phyloP scores from a whole-genome alignment of 2,113 vertebrate genomes.

The Toxotes jaculatrix region DNA sequence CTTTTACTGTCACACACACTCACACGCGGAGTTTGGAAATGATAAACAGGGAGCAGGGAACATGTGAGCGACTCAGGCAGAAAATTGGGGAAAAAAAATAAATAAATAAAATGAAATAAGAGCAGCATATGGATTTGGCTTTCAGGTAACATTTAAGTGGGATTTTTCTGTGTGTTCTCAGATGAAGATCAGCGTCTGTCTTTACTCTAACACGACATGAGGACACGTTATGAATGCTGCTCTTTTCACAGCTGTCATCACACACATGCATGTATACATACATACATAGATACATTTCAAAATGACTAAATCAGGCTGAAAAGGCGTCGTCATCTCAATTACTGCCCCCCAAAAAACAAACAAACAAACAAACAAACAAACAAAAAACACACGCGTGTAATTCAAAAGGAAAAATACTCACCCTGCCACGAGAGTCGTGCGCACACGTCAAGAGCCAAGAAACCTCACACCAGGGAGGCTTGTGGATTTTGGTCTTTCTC shows the following conservation, averaged over 20 bases:
- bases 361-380: constrained; percentile 7
- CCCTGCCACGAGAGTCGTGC: constrained; percentile 79
- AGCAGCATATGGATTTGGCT: constrained; percentile 11
- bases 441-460: constrained; percentile 73
- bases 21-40: constrained; percentile 70
- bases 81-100: neutral
- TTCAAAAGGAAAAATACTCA: constrained; percentile 65
- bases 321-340: constrained; percentile 34
- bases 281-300: neutral
- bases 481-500: constrained; percentile 55
- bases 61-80: constrained; percentile 45
- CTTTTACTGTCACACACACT: constrained; percentile 54
- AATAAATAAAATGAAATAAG: neutral
- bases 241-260: constrained; percentile 44
- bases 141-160: constrained; percentile 8
- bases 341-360: constrained; percentile 20
- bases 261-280: constrained; percentile 1
- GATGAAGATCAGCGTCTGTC: constrained; percentile 28
- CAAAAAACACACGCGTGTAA: constrained; percentile 15
- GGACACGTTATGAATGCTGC: constrained; percentile 40
- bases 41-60: constrained; percentile 65
- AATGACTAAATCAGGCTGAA: constrained; percentile 30
- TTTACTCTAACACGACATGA: constrained; percentile 52
- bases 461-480: constrained; percentile 73
- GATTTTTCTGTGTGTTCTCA: constrained; percentile 1